phyloP scores from a whole-genome alignment of 1,140 invertebrate genomes.

The Drosophila pseudoobscura region DNA sequence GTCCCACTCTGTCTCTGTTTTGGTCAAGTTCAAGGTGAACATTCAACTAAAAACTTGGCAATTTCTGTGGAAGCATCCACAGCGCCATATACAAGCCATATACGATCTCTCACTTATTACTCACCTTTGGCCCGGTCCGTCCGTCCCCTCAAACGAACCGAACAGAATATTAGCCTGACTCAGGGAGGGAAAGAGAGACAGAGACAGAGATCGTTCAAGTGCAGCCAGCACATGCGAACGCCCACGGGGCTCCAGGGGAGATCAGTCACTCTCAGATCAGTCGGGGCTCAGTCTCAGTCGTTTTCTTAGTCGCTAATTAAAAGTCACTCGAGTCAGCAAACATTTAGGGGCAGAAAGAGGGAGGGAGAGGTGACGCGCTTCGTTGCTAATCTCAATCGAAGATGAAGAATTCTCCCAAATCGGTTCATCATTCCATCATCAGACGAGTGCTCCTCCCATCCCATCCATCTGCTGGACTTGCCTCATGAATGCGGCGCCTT shows the following conservation, averaged over 20 bases:
- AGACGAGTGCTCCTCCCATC: neutral
- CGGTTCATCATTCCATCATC: neutral
- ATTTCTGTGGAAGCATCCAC: constrained; percentile 44
- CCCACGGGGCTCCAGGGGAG: constrained; percentile 6
- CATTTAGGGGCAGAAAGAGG: neutral
- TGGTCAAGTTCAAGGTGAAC: constrained; percentile 54
- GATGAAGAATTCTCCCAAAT: no score
- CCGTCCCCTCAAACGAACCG: constrained; percentile 22
- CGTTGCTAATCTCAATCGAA: neutral
- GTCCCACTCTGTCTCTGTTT: neutral
- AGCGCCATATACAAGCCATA: constrained; percentile 13
- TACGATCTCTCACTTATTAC: constrained; percentile 42
- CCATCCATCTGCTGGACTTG: constrained; percentile 21
- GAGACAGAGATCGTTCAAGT: constrained; percentile 27
- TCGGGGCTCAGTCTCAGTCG: constrained; percentile 4
- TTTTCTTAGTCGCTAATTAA: constrained; percentile 39
- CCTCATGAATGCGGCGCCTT: constrained; percentile 45
- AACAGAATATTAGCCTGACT: constrained; percentile 30
- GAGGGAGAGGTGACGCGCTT: neutral
- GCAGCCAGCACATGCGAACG: constrained; percentile 21
- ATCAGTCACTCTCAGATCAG: constrained; percentile 10
- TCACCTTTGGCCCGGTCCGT: constrained; percentile 46
- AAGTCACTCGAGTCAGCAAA: constrained; percentile 19
- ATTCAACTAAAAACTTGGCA: constrained; percentile 25
- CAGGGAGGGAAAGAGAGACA: neutral